These are phyloP conservation scores for Rhinolophus ferrumequinum DNA, from an alignment of 2,113 vertebrate species.

Conservation along the genomic window DNA sequence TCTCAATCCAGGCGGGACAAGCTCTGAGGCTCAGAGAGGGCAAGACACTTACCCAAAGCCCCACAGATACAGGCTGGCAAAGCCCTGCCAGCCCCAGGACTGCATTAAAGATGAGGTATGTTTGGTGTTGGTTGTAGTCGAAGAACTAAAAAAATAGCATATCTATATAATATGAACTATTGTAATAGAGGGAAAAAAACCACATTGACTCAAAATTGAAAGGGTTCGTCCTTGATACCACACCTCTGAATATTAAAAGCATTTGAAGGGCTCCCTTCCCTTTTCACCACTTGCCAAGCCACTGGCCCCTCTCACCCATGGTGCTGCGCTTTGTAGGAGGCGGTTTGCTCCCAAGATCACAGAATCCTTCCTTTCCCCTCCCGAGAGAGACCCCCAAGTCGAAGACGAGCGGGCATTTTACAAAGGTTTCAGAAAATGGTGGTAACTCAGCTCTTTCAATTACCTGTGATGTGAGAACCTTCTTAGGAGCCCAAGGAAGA, in stretches of 20 bases:
- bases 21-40: background rate
- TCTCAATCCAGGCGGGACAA: background rate
- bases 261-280: background rate
- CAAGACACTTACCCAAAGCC: background rate
- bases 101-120: background rate
- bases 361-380: background rate
- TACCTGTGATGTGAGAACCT: background rate
- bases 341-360: background rate
- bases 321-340: accelerated
- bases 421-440: background rate
- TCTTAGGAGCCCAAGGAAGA: background rate
- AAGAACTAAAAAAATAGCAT: background rate
- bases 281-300: accelerated
- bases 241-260: background rate
- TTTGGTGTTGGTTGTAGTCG: background rate
- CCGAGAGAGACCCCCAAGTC: background rate
- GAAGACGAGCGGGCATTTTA: background rate
- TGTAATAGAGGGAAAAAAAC: background rate
- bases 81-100: background rate
- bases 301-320: accelerated
- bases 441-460: background rate
- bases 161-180: background rate
- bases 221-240: background rate
- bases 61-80: background rate
- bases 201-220: background rate